Conservation (phyloP, 1,140 invertebrate species). For the Centruroides sculpturatus region DNA sequence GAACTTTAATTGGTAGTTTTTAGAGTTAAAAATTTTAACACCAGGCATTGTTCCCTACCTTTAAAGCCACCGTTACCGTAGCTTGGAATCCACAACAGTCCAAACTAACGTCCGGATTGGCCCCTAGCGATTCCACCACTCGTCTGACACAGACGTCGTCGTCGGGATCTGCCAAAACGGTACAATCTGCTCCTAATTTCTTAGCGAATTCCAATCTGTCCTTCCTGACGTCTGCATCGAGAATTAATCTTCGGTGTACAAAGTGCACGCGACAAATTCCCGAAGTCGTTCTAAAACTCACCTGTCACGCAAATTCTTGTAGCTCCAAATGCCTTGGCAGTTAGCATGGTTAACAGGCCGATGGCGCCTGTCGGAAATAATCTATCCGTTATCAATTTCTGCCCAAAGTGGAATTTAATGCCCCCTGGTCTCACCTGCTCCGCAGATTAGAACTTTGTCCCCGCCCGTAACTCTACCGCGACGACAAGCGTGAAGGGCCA, state of each 20-base stretch:
- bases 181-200: not conserved
- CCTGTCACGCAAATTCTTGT: conserved; percentile 65
- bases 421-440: conserved; percentile 42
- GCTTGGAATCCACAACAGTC: not conserved
- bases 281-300: conserved; percentile 23
- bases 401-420: too few species aligned
- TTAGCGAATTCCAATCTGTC: conserved; percentile 22
- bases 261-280: too few species aligned
- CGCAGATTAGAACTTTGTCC: conserved; percentile 64
- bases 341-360: conserved; percentile 65
- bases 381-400: too few species aligned
- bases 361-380: conserved; percentile 47
- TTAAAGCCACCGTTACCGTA: not conserved
- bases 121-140: too few species aligned
- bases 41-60: not conserved
- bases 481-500: conserved; percentile 80
- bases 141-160: too few species aligned
- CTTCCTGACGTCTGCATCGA: conserved; percentile 21
- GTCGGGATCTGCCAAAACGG: too few species aligned
- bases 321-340: conserved; percentile 81
- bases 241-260: too few species aligned
- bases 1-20: too few species aligned
- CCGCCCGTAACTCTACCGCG: conserved; percentile 56
- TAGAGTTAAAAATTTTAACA: too few species aligned
- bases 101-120: not conserved